These are phyloP conservation scores for Morbakka virulenta DNA, from an alignment of 30 jellyfish, hydroid and myxozoan genomes.

Conservation along the genomic window DNA sequence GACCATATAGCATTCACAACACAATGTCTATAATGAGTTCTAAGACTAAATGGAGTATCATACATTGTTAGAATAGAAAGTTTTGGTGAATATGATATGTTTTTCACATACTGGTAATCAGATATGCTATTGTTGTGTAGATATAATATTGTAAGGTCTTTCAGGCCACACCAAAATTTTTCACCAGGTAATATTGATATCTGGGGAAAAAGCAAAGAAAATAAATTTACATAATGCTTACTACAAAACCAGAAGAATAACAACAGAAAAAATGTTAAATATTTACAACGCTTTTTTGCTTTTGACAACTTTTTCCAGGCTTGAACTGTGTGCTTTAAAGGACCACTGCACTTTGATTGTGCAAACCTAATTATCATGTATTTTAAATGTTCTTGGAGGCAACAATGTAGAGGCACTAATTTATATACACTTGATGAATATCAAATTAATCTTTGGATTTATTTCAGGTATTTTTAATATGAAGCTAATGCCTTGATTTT, in stretches of 20 bases:
- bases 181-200: conserved; percentile 53
- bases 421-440: no score
- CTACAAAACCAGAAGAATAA: not conserved
- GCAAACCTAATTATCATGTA: no score
- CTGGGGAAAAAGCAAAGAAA: conserved; percentile 12
- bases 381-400: no score
- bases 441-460: no score
- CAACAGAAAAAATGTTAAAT: not conserved
- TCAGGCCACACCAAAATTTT: conserved; percentile 56
- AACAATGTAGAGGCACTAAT: no score
- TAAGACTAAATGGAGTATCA: conserved; percentile 87
- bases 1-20: conserved; percentile 85
- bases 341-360: no score
- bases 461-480: no score
- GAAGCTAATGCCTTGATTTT: no score
- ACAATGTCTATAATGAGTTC: conserved; percentile 71
- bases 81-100: conserved; percentile 26
- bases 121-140: conserved; percentile 76
- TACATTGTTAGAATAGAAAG: conserved; percentile 56
- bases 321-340: no score
- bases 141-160: conserved; percentile 38
- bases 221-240: not conserved
- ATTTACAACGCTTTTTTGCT: no score
- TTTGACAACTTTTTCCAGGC: no score
- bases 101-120: conserved; percentile 41